Evolutionary conservation across 1,140 invertebrate genomes (phyloP).

Genomic region (Diabrotica undecimpunctata): DNA sequence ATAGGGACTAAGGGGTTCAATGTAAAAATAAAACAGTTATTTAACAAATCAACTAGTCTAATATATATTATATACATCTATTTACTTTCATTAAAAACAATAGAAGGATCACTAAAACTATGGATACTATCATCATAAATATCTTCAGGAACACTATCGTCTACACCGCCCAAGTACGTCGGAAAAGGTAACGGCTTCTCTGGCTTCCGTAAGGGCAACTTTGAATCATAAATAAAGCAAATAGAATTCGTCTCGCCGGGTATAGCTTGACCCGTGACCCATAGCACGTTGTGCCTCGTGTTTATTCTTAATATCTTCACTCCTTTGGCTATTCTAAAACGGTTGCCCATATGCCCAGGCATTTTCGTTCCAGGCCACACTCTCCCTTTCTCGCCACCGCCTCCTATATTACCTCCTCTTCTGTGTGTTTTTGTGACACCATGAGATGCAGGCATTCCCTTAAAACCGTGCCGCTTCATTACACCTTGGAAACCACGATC

Average conservation of each 20-base stretch:
- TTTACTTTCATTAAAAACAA: constrained; percentile 59
- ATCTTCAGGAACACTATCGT: constrained; percentile 63
- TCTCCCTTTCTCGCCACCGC: constrained; percentile 75
- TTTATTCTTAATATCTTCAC: constrained; percentile 87
- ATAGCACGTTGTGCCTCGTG: constrained; percentile 90
- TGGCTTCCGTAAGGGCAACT: constrained; percentile 59
- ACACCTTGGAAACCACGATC: constrained; percentile 98
- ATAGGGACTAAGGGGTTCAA: no score
- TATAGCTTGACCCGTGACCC: constrained; percentile 74
- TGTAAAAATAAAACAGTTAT: no score
- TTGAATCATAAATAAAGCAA: constrained; percentile 78
- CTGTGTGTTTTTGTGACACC: constrained; percentile 95
- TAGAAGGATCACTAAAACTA: constrained; percentile 63
- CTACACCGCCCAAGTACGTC: constrained; percentile 64
- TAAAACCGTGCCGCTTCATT: constrained; percentile 93
- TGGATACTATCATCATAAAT: constrained; percentile 69
- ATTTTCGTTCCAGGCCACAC: constrained; percentile 95
- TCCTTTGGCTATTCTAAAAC: constrained; percentile 67
- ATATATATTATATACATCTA: neutral
- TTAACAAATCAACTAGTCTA: no score
- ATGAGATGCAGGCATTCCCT: constrained; percentile 87
- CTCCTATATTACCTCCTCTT: constrained; percentile 85
- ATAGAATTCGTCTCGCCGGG: constrained; percentile 79
- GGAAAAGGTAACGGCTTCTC: constrained; percentile 72
- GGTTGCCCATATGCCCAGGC: constrained; percentile 95